Evolutionary conservation across 2,113 vertebrate genomes (phyloP).

Genomic region (Trachemys scripta): DNA sequence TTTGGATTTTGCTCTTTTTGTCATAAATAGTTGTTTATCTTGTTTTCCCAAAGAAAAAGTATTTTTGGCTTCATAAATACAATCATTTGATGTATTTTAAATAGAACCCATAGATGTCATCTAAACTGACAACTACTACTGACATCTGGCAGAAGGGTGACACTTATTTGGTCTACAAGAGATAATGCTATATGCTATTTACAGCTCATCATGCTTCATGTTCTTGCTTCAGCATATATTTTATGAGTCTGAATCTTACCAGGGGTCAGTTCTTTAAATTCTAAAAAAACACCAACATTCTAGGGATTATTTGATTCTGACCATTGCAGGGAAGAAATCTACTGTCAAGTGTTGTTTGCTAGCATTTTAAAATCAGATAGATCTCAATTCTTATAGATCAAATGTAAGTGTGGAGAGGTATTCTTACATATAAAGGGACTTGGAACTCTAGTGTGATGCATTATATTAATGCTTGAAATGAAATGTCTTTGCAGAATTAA

Average conservation of each 20-base stretch:
- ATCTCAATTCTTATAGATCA: not conserved
- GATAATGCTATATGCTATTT: not conserved
- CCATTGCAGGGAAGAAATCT: not conserved
- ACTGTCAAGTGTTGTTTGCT: not conserved
- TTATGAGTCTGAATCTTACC: not conserved
- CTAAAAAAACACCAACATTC: not conserved
- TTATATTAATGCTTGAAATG: conserved; percentile 32
- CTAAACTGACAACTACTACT: not conserved
- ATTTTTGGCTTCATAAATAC: not conserved
- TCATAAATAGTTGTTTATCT: not conserved
- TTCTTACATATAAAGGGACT: conserved; percentile 31
- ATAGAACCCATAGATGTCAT: not conserved
- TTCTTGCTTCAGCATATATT: not conserved
- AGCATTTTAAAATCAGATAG: not conserved
- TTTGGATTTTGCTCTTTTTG: not conserved
- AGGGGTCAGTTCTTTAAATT: not conserved
- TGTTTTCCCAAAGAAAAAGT: not conserved
- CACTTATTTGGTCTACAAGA: not conserved
- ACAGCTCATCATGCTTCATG: not conserved
- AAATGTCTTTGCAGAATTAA: conserved; percentile 69
- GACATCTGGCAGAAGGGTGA: not conserved
- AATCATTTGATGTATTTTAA: not conserved
- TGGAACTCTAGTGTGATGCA: not conserved
- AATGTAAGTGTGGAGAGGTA: not conserved
- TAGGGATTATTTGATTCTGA: not conserved